Percentiles rank a stretch among this genome's conserved stretches.
These are phyloP conservation scores for Drosophila novamexicana DNA, from an alignment of 1,140 invertebrate genomes.

Conservation along the genomic window DNA sequence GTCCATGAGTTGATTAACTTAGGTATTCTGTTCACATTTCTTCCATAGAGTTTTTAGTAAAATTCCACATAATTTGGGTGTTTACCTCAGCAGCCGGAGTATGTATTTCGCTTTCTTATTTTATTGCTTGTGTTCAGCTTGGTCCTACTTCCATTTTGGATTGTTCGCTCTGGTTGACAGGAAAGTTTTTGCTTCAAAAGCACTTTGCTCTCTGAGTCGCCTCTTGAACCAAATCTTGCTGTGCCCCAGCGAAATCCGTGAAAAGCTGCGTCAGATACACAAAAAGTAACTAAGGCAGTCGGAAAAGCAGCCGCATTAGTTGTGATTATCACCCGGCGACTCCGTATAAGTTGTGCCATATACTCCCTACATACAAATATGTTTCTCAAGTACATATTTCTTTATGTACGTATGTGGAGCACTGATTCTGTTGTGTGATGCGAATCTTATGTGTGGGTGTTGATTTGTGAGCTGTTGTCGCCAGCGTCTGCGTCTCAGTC, in stretches of 20 bases:
- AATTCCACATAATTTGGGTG: background rate
- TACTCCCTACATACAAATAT: constrained; percentile 5
- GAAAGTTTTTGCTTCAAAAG: background rate
- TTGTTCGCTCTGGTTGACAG: constrained; percentile 16
- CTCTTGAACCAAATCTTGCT: constrained; percentile 11
- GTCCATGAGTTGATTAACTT: background rate
- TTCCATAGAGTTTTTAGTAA: background rate
- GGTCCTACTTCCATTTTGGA: constrained; percentile 10
- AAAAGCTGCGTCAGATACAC: constrained; percentile 26
- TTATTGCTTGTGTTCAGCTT: constrained; percentile 13
- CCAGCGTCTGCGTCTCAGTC: constrained; percentile 2
- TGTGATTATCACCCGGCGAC: constrained; percentile 71
- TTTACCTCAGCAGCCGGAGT: background rate
- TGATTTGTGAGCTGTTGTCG: constrained; percentile 73
- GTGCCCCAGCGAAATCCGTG: constrained; percentile 20
- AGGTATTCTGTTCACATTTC: background rate
- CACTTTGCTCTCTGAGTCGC: background rate
- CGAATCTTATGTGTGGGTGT: constrained; percentile 64
- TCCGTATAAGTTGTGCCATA: constrained; percentile 24
- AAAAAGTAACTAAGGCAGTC: constrained; percentile 64
- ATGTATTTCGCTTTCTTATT: constrained; percentile 29
- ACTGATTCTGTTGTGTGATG: constrained; percentile 18
- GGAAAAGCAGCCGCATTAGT: constrained; percentile 64
- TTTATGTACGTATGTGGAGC: constrained; percentile 1
- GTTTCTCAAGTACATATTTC: background rate